These are phyloP conservation scores for Samia ricini DNA, from an alignment of 1,140 invertebrate genomes.

Conservation along the genomic window DNA sequence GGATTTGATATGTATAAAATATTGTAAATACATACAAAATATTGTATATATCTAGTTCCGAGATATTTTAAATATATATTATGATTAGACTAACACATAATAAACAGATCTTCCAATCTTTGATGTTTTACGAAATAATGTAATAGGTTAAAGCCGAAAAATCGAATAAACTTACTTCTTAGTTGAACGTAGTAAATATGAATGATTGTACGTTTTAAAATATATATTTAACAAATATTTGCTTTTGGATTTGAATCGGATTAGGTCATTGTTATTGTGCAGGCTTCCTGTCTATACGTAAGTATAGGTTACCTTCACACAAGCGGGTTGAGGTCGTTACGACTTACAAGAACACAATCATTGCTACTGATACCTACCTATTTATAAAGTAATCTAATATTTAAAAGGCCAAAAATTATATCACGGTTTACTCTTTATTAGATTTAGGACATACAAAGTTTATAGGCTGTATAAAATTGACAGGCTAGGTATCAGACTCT, in stretches of 20 bases:
- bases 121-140: too few relatives aligned
- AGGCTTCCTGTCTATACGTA: constrained; percentile 69
- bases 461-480: too few relatives aligned
- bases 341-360: constrained; percentile 41
- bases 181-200: neutral
- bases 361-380: constrained; percentile 25
- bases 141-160: neutral
- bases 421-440: neutral
- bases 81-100: neutral
- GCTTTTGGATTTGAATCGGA: constrained; percentile 6
- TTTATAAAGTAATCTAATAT: neutral
- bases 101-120: too few relatives aligned
- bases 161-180: neutral
- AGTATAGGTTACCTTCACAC: constrained; percentile 66
- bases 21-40: neutral
- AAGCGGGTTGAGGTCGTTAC: constrained; percentile 65
- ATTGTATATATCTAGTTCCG: neutral
- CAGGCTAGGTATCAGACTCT: too few relatives aligned
- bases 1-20: neutral
- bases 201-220: neutral
- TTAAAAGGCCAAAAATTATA: neutral
- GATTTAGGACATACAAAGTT: too few relatives aligned
- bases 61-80: neutral
- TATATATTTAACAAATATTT: neutral
- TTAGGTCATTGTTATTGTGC: constrained; percentile 59